These are phyloP conservation scores for Diachasma alloeum DNA, from an alignment of 1,140 invertebrate genomes.

Conservation along the genomic window DNA sequence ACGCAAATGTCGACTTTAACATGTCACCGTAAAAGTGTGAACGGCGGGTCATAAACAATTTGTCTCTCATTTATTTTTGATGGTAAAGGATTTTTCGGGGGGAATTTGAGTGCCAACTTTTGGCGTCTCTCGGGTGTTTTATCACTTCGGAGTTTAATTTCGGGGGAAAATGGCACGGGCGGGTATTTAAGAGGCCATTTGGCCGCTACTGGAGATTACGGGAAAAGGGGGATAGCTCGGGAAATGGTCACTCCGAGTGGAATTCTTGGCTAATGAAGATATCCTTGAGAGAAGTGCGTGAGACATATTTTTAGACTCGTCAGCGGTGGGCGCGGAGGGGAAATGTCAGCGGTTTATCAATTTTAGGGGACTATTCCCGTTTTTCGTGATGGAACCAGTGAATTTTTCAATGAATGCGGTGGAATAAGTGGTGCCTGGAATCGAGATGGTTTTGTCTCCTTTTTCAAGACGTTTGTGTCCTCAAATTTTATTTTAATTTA, in stretches of 20 bases:
- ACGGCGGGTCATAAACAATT: neutral
- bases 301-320: neutral
- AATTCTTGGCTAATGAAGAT: slow-evolving; percentile 12
- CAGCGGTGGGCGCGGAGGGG: too few relatives aligned
- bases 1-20: neutral
- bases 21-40: neutral
- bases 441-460: too few relatives aligned
- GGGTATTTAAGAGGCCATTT: neutral
- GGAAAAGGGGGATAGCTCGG: neutral
- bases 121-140: neutral
- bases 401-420: too few relatives aligned
- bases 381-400: too few relatives aligned
- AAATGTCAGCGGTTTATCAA: too few relatives aligned
- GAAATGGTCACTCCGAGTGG: neutral
- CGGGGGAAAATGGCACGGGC: neutral
- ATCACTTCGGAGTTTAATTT: neutral
- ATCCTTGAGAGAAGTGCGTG: neutral
- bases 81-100: neutral
- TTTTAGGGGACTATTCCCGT: too few relatives aligned
- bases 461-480: too few relatives aligned
- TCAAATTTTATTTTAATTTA: too few relatives aligned
- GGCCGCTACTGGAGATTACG: neutral
- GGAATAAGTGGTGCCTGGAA: too few relatives aligned
- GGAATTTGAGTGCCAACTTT: neutral
- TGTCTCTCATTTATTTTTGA: neutral